A percentile compares a stretch with the other conserved stretches of the same genome.
Conservation (phyloP, 2,113 vertebrate genomes). For the Ciconia maguari region DNA sequence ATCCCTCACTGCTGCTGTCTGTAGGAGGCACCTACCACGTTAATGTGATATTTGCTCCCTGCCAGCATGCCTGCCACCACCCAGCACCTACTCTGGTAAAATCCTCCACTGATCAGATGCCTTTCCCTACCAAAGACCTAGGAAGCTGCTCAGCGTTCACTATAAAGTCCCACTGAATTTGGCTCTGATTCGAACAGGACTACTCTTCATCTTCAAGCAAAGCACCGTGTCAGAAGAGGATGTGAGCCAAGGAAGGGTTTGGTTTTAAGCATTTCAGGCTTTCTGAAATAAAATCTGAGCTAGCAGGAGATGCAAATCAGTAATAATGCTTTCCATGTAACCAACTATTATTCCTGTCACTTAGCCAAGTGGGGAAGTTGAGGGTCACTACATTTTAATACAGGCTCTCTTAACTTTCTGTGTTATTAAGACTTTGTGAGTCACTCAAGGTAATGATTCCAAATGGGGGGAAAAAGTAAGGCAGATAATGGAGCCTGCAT, state of each 20-base stretch:
- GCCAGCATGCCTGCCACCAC: accelerated
- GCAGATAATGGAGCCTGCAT: slow-evolving; percentile 13
- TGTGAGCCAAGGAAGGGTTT: not conserved
- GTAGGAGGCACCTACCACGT: accelerated
- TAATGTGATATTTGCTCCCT: not conserved
- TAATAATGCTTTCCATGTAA: not conserved
- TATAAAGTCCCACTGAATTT: not conserved
- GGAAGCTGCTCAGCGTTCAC: not conserved
- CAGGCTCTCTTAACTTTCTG: not conserved
- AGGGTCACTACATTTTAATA: not conserved
- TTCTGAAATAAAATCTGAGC: not conserved
- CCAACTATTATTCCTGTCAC: not conserved
- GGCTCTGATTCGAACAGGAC: slow-evolving; percentile 37
- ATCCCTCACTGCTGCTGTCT: not conserved
- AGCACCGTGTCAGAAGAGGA: not conserved
- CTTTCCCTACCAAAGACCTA: not conserved
- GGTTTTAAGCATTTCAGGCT: not conserved
- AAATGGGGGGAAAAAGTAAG: not conserved
- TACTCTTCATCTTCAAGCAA: not conserved
- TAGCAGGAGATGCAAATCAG: not conserved
- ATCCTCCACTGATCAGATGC: not conserved
- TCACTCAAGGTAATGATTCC: slow-evolving; percentile 1
- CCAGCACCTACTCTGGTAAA: not conserved
- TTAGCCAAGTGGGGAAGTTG: not conserved
- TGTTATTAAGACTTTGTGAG: slow-evolving; percentile 5